A percentile compares a stretch with the other conserved stretches of the same genome.
These are phyloP conservation scores for Steinernema hermaphroditum DNA, from an alignment of 2,888 invertebrate species.

Conservation along the genomic window DNA sequence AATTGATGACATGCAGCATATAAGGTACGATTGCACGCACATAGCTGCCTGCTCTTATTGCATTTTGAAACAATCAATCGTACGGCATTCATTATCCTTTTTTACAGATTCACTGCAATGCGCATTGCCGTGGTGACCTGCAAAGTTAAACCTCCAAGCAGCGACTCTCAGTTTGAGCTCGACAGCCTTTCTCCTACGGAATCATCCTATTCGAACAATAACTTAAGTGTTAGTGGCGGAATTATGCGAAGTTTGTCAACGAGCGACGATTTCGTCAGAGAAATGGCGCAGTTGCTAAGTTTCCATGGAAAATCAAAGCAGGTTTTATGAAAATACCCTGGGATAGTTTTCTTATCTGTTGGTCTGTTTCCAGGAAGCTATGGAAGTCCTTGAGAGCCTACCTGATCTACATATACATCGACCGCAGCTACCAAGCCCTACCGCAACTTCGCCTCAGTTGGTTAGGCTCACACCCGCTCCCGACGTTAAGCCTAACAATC, in stretches of 20 bases:
- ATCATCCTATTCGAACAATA: neutral
- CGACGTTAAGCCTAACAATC: neutral
- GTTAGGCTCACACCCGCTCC: neutral
- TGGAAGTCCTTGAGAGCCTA: constrained; percentile 37
- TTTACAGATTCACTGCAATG: constrained; percentile 62
- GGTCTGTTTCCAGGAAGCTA: constrained; percentile 37
- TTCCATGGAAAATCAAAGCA: constrained; percentile 59
- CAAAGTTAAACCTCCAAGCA: constrained; percentile 64
- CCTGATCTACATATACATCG: neutral
- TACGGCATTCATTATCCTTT: neutral
- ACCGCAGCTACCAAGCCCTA: constrained; percentile 1
- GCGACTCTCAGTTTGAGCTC: constrained; percentile 39
- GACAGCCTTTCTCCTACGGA: constrained; percentile 20
- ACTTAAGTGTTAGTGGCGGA: neutral
- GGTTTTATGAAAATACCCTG: constrained; percentile 32
- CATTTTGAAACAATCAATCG: no score
- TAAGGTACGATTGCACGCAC: constrained; percentile 43
- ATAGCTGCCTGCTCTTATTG: no score
- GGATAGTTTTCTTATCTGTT: neutral
- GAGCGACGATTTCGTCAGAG: constrained; percentile 60
- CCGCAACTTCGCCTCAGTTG: neutral
- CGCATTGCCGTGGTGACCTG: constrained; percentile 65
- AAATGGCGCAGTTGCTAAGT: constrained; percentile 59
- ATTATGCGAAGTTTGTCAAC: constrained; percentile 40
- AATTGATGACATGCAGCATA: constrained; percentile 62